Base-by-base conservation (phyloP, 2,888 invertebrate species). In the Cinara cedri region DNA sequence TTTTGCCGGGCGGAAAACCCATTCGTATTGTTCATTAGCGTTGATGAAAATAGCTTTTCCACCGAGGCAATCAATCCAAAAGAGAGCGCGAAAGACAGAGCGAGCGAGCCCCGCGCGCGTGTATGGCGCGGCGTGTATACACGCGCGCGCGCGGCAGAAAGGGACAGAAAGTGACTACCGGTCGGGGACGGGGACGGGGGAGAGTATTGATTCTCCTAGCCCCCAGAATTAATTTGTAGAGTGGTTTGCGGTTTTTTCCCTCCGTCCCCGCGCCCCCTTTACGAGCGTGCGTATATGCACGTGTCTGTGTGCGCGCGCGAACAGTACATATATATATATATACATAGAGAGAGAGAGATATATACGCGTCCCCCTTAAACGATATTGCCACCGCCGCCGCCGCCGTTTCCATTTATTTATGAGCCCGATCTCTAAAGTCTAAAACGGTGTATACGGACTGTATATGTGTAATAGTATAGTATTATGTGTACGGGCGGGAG, bases 11-110 rank as follows among this genome's bases (percentile, higher is more conserved):
- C 70, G 68, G 78, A 78, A 78, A 78, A 78, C 78, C 78, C 78
- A 78, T 78, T 78, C 78, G 78, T 78, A 78, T 78, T 78, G 78
- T 78, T 78, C 78, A 78, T 78, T 78, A 78, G 78, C 78, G 78
- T 78, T 78, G 78, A 78, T 78, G 78, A 78, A 78, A 78, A 78
- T 78, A 78, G 78, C 78, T 78, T 78, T 78, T 78, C 78, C 78
- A 49, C 78, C 68, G 68, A 68, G 78, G 68, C 66, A 78, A 68
- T 68, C 66, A 78, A 68, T 68, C 78, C 66, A 57, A 75, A 76
- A 76, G 76, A 76, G 66, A 76, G 34, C 54, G 63, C 63, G 57
- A 66, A 26, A 66, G 55, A 76, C 46, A 19, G 76, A 44, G 46
- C 21, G 57, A 10, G 46, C 19, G 46, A 13, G 55, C n/a, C 71